Evolutionary conservation across 2,797 vertebrate species (phyloP).

Genomic region (Zalophus californianus): DNA sequence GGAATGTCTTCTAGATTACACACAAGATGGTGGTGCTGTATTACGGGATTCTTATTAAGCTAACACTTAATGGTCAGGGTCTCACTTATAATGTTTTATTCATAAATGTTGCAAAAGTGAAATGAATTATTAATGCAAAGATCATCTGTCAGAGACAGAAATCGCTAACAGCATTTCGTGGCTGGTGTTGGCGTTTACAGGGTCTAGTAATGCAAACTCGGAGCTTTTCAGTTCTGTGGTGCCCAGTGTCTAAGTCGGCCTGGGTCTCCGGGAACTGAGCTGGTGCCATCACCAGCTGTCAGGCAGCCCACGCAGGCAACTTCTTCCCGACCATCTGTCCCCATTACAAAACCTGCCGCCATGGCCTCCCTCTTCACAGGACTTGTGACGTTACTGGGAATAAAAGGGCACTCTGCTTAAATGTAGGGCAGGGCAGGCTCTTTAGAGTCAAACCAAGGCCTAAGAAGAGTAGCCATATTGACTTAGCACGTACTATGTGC

Average conservation of each 20-base stretch:
- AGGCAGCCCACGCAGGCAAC: background rate
- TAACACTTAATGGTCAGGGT: constrained; percentile 15
- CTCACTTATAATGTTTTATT: constrained; percentile 54
- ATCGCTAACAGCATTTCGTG: background rate
- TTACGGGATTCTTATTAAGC: background rate
- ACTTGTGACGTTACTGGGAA: background rate
- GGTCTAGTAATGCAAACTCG: background rate
- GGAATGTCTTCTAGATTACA: background rate
- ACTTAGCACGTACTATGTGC: background rate
- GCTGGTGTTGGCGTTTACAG: background rate
- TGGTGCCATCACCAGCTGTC: background rate
- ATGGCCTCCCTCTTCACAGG: background rate
- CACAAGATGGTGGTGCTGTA: background rate
- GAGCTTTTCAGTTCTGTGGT: background rate
- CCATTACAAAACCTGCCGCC: background rate
- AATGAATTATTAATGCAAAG: constrained; percentile 68
- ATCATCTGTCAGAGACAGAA: constrained; percentile 42
- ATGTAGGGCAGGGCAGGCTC: background rate
- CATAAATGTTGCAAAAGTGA: constrained; percentile 54
- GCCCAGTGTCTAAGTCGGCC: background rate
- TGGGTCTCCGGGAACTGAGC: background rate
- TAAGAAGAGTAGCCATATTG: background rate
- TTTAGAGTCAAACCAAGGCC: background rate
- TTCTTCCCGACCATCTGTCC: background rate
- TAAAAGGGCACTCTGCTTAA: background rate